These are phyloP conservation scores for Caprella mutica DNA, from an alignment of 2,888 invertebrate genomes.

Conservation along the genomic window DNA sequence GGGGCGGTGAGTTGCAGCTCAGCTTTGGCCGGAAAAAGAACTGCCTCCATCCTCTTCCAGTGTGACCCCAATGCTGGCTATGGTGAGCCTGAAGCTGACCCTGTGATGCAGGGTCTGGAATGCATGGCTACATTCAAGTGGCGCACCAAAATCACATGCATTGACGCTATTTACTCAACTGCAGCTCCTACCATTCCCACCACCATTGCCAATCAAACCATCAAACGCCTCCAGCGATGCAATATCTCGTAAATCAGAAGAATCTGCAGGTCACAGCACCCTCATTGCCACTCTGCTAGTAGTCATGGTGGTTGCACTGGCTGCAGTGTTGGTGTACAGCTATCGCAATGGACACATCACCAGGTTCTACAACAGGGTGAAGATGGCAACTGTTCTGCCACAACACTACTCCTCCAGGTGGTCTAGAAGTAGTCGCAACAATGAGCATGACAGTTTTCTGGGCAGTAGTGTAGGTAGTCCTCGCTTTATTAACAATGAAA, in stretches of 20 bases:
- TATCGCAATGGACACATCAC: background rate
- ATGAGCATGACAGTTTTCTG: too few relatives aligned
- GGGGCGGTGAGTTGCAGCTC: conserved; percentile 9
- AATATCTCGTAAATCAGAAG: too few relatives aligned
- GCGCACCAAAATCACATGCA: conserved; percentile 29
- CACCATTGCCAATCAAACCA: background rate
- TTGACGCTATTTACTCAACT: conserved; percentile 18
- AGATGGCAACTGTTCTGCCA: conserved; percentile 7
- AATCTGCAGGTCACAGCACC: too few relatives aligned
- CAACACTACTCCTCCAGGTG: conserved; percentile 9
- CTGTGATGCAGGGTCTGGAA: conserved; percentile 13
- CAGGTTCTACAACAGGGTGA: conserved; percentile 5
- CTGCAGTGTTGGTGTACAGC: background rate
- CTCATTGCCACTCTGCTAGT: too few relatives aligned
- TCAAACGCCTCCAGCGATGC: too few relatives aligned
- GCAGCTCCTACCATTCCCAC: background rate
- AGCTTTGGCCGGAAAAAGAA: conserved; percentile 13
- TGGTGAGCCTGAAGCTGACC: conserved; percentile 25
- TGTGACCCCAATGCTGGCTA: conserved; percentile 27
- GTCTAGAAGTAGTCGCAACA: too few relatives aligned
- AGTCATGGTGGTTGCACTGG: background rate
- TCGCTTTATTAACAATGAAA: too few relatives aligned
- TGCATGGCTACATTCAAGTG: conserved; percentile 23
- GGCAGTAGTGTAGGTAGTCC: too few relatives aligned
- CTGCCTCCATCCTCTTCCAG: conserved; percentile 19